phyloP scores from a whole-genome alignment of 2,113 vertebrate genomes.

The Panthera uncia region DNA sequence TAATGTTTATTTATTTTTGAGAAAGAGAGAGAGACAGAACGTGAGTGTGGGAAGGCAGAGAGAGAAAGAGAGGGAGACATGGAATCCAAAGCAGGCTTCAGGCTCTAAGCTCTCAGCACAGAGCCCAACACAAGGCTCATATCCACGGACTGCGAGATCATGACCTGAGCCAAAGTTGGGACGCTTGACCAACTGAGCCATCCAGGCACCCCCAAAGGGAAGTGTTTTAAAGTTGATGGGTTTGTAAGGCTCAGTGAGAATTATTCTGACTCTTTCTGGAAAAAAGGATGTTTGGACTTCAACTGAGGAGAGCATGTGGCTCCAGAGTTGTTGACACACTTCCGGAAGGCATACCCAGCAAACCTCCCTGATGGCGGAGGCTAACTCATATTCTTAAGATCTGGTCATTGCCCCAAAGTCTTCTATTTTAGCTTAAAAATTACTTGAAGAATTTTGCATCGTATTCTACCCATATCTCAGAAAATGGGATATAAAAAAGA shows the following conservation, averaged over 20 bases:
- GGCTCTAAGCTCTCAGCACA: no score
- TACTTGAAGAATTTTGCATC: not conserved
- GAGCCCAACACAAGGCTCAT: no score
- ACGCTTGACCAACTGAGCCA: no score
- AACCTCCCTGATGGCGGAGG: not conserved
- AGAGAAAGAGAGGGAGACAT: no score
- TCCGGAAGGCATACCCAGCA: not conserved
- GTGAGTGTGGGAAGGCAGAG: no score
- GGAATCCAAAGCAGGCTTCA: no score
- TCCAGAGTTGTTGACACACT: not conserved
- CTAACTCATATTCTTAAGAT: not conserved
- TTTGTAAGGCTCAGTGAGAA: not conserved
- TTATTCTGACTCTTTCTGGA: not conserved
- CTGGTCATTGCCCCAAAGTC: not conserved
- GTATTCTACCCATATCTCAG: not conserved
- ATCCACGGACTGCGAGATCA: no score
- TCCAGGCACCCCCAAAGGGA: not conserved
- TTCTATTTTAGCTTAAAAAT: not conserved
- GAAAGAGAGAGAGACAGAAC: no score
- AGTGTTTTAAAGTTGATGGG: not conserved
- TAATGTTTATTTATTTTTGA: no score
- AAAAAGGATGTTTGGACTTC: not conserved
- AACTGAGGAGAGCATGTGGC: not conserved
- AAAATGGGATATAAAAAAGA: not conserved
- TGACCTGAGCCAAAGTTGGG: no score